Evolutionary conservation across 2,888 invertebrate species (phyloP), one percentile per base, ranked within the genome.

Genomic region (Nomada fucata): DNA sequence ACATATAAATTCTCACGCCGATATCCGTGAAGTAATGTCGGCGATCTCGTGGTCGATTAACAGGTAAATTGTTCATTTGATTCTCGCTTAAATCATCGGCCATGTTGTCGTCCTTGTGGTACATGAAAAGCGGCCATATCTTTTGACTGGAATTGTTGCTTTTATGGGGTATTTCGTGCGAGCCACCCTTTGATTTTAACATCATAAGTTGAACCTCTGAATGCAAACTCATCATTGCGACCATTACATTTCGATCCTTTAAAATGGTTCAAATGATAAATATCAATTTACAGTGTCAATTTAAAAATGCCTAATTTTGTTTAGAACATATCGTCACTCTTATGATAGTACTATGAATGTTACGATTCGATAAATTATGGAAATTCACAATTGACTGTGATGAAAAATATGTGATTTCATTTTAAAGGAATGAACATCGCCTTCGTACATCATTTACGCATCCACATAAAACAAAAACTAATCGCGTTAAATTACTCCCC

Each of bases 161-260:
- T n/a, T 52, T 72, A 1, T 20, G n/a, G 0, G 79, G 63, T 29
- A 50, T 47, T 7, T 67, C 78, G 44, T 20, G 72, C 11, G 80
- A 10, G n/a, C 57, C 59, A 1, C 47, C 61, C 10, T 74, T 79
- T 18, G 76, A 70, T 18, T 82, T 83, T 52, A 79, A 52, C 83
- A 79, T 79, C 67, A 68, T 73, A 50, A 13, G 11, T 47, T 65
- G 59, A 9, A 9, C 20, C 65, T 73, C 50, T 53, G 53, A 13
- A 26, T 18, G 53, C 42, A 67, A 13, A 20, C 67, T 73, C 23
- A 47, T 0, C 13, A 47, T 47, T 42, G 0, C 26, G 13, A 26
- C 29, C 65, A 73, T 86, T 57, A 60, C 60, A 36, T 73, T n/a
- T n/a, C 7, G 50, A 52, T 64, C 69, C 77, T 69, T 29, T 44